Evolutionary conservation across 2,888 invertebrate species (phyloP), one percentile per base, ranked within the genome.

Genomic region (Macrophya annulata): DNA sequence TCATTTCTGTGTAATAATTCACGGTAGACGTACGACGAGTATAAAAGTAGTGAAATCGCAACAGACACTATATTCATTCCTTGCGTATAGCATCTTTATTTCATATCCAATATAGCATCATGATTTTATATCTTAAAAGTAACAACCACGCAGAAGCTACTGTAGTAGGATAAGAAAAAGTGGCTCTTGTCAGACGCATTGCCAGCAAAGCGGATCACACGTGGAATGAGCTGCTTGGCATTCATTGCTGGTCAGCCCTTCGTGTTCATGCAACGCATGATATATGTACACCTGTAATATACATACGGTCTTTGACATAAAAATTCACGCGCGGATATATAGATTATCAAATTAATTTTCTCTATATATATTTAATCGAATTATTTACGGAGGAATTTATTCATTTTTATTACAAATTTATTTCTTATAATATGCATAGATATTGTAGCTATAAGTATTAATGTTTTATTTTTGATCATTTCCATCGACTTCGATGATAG

Each of bases 151-250:
- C 40, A 9, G 21, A 15, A 31, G n/a, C n/a, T 77, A 77, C n/a
- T 17, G 77, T 62, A 12, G 43, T 9, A 40, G 81, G 81, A 81
- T 31, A 31, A 81, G 81, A 62, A 81, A 81, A 81, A 81, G 81
- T 81, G 62, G 48, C 76, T 76, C 59, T 25, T 55, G 62, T 62
- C 81, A 55, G 65, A 81, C 45, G 21, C 21, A 40, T 71, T 40
- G 12, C 62, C 81, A 65, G 15, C 81, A 43, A 37, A 59, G 81
- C 81, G 81, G 2, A 51, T 81, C 81, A 40, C 62, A 81, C 81
- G 62, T 45, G 81, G 48, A 76, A 3, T 3, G 76, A 76, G 31
- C n/a, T 48, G 15, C 74, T 45, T 37, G 45, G 72, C n/a, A 74
- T 74, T 45, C 45, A 74, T 21, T 74, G 12, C 37, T 68, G 68